These are phyloP conservation scores for Acronicta aceris DNA, from an alignment of 2,888 invertebrate genomes.

Conservation along the genomic window DNA sequence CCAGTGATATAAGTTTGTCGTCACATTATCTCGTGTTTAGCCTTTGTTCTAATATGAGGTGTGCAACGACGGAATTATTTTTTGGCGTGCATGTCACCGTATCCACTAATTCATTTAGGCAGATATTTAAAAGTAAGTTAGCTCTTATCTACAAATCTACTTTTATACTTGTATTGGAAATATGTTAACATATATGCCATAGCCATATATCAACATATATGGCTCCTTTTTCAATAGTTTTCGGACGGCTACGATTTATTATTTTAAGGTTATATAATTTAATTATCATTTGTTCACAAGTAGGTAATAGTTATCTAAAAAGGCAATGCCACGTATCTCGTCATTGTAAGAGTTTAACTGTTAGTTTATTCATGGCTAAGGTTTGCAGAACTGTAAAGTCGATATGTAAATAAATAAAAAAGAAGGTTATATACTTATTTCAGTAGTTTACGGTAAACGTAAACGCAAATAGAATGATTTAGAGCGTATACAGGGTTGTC, in stretches of 20 bases:
- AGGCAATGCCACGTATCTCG: conserved; percentile 10
- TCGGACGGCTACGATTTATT: neutral
- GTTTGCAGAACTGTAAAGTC: conserved; percentile 42
- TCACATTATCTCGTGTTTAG: too few relatives aligned
- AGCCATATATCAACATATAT: too few relatives aligned
- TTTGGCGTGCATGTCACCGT: too few relatives aligned
- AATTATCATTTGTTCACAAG: conserved; percentile 18
- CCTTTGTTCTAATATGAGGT: too few relatives aligned
- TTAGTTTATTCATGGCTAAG: conserved; percentile 38
- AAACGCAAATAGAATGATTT: conserved; percentile 37
- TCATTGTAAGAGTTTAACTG: conserved; percentile 33
- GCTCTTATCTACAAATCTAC: too few relatives aligned
- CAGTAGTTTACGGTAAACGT: conserved; percentile 30
- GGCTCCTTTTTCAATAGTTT: too few relatives aligned
- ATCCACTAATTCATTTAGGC: too few relatives aligned
- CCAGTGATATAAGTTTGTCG: neutral
- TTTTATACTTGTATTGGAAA: too few relatives aligned
- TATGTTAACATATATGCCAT: too few relatives aligned
- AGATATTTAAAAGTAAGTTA: too few relatives aligned
- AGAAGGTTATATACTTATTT: conserved; percentile 44
- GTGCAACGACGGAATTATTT: too few relatives aligned
- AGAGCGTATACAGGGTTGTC: conserved; percentile 29
- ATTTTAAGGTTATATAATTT: conserved; percentile 19
- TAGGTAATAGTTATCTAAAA: conserved; percentile 4
- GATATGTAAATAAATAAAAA: conserved; percentile 41